A percentile compares a stretch with the other conserved stretches of the same genome.
Conservation (phyloP, 2,888 invertebrate species). For the Tipula vernalis region DNA sequence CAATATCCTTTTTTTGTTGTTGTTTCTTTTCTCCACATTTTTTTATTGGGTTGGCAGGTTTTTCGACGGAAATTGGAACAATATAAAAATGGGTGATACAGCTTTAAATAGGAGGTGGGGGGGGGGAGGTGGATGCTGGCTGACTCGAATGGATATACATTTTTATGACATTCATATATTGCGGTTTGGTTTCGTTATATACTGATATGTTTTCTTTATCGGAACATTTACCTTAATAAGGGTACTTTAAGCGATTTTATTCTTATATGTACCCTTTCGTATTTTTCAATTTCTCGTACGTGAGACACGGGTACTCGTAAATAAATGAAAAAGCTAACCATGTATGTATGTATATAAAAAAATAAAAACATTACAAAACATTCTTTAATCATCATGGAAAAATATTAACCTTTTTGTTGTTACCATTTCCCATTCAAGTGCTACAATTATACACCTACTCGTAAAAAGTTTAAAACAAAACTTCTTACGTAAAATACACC, state of each 20-base stretch:
- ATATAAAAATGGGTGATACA: background rate
- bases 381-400: background rate
- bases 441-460: background rate
- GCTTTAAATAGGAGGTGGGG: background rate
- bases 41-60: background rate
- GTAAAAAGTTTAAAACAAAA: background rate
- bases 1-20: background rate
- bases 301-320: background rate
- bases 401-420: background rate
- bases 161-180: background rate
- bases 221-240: background rate
- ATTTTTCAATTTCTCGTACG: background rate
- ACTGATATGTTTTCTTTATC: background rate
- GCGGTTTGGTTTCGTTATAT: background rate
- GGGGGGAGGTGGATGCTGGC: too few relatives aligned
- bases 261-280: background rate
- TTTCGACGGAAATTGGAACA: background rate
- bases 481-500: background rate
- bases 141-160: background rate
- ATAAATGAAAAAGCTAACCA: background rate
- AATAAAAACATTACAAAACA: background rate
- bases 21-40: background rate
- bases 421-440: background rate
- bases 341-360: background rate
- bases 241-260: background rate